Base-by-base conservation (phyloP, 2,888 invertebrate genomes). In the Eupithecia abbreviata region DNA sequence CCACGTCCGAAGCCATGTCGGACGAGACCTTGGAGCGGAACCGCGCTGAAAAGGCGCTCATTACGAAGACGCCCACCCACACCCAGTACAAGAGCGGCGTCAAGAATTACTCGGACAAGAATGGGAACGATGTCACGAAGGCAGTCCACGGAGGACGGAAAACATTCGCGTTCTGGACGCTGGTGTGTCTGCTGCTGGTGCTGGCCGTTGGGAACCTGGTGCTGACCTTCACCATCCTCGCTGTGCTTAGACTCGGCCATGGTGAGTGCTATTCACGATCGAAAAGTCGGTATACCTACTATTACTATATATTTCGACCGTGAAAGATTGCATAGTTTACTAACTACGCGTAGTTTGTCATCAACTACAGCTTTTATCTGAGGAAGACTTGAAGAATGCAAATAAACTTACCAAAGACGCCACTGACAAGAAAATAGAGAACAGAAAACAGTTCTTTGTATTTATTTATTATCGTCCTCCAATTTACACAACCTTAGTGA, bases 191-290 rank as follows among this genome's bases (percentile, higher is more conserved):
- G 58, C 90, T 98, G 9, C 96, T 97, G 74, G 90, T 97, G 9
- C 90, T 98, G 41, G 97, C 97, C 0, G 95, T 98, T 66, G 98
- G 97, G 13, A 98, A 98, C 92, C 95, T 98, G 72, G 92, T 98
- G 62, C 91, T 98, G 3, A 98, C 98, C 0, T 95, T 98, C 65
- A 97, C 97, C 0, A 97, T 98, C 73, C 95, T 98, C 76, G 97
- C 97, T 9, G 98, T 98, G 0, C 89, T 98, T 67, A 95, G 97
- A 77, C 95, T 98, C 77, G 98, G 98, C 0, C 96, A 96, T 88
- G 95, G 95, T 95, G 88, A 84, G 55, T 41, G n/a, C 30, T 7
- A 6, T 18, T 30, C 10, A 30, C 10, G 4, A 2, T 12, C 30
- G 62, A 30, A 10, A 18, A 3, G 10, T 0, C 0, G 18, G 30